These are phyloP conservation scores for Molorchus minor DNA, from an alignment of 2,888 invertebrate genomes.

Conservation along the genomic window DNA sequence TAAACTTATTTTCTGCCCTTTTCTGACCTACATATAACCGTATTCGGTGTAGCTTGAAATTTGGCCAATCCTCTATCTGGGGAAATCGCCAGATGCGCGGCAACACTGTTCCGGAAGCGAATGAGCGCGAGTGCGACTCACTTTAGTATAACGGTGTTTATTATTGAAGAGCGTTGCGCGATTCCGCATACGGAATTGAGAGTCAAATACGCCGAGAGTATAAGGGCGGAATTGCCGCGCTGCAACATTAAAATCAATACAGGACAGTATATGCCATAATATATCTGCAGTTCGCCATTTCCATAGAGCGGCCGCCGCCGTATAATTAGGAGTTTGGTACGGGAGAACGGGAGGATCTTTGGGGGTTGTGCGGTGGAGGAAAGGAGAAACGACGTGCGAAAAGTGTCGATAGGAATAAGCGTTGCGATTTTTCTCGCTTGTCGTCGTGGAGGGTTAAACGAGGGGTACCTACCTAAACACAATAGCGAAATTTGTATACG, in stretches of 20 bases:
- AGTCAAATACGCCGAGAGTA: conserved; percentile 52
- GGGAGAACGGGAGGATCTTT: neutral
- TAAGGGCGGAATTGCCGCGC: conserved; percentile 58
- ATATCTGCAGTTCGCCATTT: conserved; percentile 62
- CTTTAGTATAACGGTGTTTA: conserved; percentile 54
- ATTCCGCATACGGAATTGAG: conserved; percentile 54
- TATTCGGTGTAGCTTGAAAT: no score
- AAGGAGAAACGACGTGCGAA: neutral
- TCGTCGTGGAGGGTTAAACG: no score
- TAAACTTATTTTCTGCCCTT: no score
- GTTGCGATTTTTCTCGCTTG: neutral
- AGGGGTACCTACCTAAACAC: no score
- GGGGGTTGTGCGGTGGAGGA: neutral
- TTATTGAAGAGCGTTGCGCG: conserved; percentile 59
- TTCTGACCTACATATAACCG: no score
- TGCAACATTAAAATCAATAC: conserved; percentile 63
- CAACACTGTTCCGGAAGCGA: no score
- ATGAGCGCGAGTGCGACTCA: conserved; percentile 23
- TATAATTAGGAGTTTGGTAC: neutral
- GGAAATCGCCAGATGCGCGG: no score
- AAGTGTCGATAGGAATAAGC: neutral
- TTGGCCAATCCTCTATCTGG: no score
- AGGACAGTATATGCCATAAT: conserved; percentile 62
- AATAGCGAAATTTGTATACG: no score
- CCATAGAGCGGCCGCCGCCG: conserved; percentile 53